Base-by-base conservation (phyloP, 2,113 vertebrate species). In the Rana temporaria region DNA sequence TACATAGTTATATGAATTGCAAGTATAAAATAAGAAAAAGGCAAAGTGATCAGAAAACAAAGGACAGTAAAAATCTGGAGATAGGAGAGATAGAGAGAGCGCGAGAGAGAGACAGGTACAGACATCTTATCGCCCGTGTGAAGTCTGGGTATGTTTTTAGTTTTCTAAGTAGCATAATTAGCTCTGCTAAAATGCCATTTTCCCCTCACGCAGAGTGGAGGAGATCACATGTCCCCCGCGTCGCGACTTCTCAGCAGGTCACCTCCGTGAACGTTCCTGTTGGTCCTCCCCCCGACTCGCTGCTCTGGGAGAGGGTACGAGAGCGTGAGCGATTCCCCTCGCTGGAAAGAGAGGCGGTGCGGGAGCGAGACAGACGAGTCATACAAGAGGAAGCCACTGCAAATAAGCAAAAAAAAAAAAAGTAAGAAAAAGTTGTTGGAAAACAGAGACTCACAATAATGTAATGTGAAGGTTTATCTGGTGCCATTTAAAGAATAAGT, bases 331-430 rank as follows among this genome's bases (percentile, higher is more conserved):
- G 94, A 3, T 89, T 94, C 63, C 94, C 96, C 18, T 96, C 96
- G 77, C 96, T 96, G 85, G 96, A 95, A 48, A 97, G 95, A 53
- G 96, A 97, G 87, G 96, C 92, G 85, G 96, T 97, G 87, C 96
- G 96, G 0, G 96, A 97, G 82, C 96, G 94, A 6, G 96, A 97
- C 74, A 97, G 94, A 63, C 96, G 95, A 14, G 96, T 97, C 96
- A 97, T 97, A 87, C 95, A 96, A 69, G 96, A 96, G 0, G 96
- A 97, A 0, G 96, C 95, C 96, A 97, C 96, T 97, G 92, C 59
- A 73, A 48, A 87, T 88, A 63, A 84, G 6, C 78, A 19, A 55
- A 59, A 69, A 24, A 26, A 26, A 18, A 42, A 57, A n/a, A 60
- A 30, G 17, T 16, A 4, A 53, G 20, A 78, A 65, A 62, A 15